Conservation (phyloP, 2,113 vertebrate genomes). For the Cyphomyrus plagiostoma region DNA sequence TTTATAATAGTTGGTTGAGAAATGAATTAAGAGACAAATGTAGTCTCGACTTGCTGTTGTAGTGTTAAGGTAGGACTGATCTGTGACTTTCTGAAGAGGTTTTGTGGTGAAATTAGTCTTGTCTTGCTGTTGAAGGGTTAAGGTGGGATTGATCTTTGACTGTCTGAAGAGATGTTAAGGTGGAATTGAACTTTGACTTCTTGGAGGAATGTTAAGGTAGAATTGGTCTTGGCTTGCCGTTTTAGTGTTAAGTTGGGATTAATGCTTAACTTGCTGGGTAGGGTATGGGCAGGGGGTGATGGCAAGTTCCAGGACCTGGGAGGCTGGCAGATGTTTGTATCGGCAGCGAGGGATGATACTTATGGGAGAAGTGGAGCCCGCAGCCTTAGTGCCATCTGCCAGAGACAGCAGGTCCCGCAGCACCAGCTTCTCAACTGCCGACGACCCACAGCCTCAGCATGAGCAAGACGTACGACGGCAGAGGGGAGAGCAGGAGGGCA, state of each 20-base stretch:
- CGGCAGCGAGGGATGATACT: slow-evolving; percentile 85
- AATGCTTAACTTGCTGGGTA: slow-evolving; percentile 1
- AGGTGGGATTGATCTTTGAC: not conserved
- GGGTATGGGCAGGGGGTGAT: slow-evolving; percentile 38
- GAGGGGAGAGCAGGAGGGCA: not conserved
- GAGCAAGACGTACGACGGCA: slow-evolving; percentile 20
- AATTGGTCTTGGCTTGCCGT: not conserved
- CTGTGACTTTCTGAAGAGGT: not conserved
- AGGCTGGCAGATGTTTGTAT: slow-evolving; percentile 90
- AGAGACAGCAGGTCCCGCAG: slow-evolving; percentile 72
- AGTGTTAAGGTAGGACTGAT: not conserved
- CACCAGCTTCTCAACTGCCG: slow-evolving; percentile 85
- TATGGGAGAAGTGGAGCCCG: slow-evolving; percentile 81
- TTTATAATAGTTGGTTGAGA: not conserved
- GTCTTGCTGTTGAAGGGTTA: not conserved
- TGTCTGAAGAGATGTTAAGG: not conserved
- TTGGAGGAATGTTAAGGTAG: not conserved
- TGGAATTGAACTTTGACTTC: not conserved
- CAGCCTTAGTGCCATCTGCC: slow-evolving; percentile 81
- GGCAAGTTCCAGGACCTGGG: slow-evolving; percentile 76
- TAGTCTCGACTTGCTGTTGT: not conserved
- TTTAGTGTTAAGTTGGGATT: not conserved
- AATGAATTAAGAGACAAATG: not conserved
- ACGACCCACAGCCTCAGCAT: slow-evolving; percentile 53
- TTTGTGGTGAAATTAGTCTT: not conserved